phyloP scores from a whole-genome alignment of 2,113 vertebrate genomes.

The Dasyornis broadbenti region DNA sequence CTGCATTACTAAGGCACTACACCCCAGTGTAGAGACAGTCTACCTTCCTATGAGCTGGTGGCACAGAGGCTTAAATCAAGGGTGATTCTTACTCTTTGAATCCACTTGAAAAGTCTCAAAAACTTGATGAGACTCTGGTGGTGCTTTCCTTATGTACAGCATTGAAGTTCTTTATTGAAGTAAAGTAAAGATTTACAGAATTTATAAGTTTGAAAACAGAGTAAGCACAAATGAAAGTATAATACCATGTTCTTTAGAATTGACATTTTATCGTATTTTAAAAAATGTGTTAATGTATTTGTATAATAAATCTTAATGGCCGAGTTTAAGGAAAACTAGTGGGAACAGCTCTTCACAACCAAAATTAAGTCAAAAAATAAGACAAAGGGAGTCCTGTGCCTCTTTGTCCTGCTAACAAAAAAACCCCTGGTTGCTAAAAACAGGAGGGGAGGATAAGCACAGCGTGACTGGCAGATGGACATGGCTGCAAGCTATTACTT shows the following conservation, averaged over 20 bases:
- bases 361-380: background rate
- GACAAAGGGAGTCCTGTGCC: background rate
- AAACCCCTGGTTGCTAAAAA: background rate
- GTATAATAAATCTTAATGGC: background rate
- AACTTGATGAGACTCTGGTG: background rate
- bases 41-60: background rate
- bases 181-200: background rate
- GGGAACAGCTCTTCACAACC: background rate
- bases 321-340: too few relatives aligned
- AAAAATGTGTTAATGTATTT: background rate
- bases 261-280: background rate
- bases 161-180: background rate
- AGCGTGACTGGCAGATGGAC: background rate
- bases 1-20: background rate
- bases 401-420: background rate
- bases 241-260: background rate
- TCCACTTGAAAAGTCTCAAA: background rate
- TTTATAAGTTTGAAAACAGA: background rate
- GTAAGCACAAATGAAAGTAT: background rate
- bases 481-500: background rate
- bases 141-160: background rate
- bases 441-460: background rate
- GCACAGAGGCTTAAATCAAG: background rate
- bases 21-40: background rate
- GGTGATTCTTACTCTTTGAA: background rate